These are phyloP conservation scores for Abramis brama DNA, from an alignment of 2,113 vertebrate species.

Conservation along the genomic window DNA sequence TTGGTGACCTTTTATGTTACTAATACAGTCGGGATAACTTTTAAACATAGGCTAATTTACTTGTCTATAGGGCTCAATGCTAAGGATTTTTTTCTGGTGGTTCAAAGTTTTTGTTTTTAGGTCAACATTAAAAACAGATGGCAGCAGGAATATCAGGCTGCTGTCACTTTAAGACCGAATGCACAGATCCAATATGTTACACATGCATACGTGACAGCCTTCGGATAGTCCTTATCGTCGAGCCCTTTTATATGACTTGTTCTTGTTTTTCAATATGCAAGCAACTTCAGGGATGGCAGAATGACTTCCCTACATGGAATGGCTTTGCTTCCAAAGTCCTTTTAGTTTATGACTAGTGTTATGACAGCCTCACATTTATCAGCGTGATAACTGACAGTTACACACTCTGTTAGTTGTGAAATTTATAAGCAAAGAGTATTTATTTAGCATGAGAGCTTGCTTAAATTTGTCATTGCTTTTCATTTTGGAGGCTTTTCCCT, in stretches of 20 bases:
- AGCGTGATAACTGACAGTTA: not conserved
- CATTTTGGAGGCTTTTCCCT: not conserved
- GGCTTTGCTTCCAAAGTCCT: constrained; percentile 40
- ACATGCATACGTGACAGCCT: too few species aligned
- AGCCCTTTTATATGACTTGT: too few species aligned
- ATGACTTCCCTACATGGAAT: constrained; percentile 17
- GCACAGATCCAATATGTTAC: too few species aligned
- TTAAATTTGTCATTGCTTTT: not conserved
- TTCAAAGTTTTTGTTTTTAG: too few species aligned
- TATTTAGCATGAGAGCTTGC: not conserved
- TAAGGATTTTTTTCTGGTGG: too few species aligned
- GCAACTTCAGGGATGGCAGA: not conserved
- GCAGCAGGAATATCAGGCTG: too few species aligned
- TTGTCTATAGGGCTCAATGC: too few species aligned
- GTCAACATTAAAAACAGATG: too few species aligned
- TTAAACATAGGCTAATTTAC: not conserved
- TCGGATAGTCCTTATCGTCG: too few species aligned
- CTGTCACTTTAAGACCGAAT: too few species aligned
- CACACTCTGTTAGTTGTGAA: not conserved
- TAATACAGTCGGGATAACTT: not conserved
- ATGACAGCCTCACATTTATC: constrained; percentile 17
- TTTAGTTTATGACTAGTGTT: constrained; percentile 41
- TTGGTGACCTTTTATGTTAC: not conserved
- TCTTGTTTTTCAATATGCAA: not conserved
- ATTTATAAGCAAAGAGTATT: constrained; percentile 16